A percentile compares a stretch with the other conserved stretches of the same genome.
Evolutionary conservation across 2,888 invertebrate species (phyloP).

Genomic region (Neocrepidodera transversa): DNA sequence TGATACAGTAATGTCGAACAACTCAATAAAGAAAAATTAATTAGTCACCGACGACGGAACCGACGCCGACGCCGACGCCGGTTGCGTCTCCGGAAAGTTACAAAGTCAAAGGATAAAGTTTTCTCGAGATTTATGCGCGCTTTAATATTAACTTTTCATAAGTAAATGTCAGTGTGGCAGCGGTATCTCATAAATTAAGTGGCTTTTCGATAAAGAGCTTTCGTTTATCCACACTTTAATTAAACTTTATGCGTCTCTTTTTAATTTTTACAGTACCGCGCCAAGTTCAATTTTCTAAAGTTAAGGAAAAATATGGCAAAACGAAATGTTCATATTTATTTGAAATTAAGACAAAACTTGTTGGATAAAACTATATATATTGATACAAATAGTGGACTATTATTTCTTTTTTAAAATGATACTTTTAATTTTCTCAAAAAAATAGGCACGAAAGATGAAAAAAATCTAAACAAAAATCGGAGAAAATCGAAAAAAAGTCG

Average conservation of each 20-base stretch:
- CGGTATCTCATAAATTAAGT: conserved; percentile 39
- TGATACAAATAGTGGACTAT: too few species aligned
- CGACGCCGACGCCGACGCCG: background rate
- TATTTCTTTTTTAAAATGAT: too few species aligned
- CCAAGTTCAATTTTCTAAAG: too few species aligned
- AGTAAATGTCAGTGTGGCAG: conserved; percentile 32
- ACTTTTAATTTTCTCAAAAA: too few species aligned
- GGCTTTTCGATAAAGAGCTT: conserved; percentile 40
- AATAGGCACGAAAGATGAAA: too few species aligned
- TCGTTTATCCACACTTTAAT: conserved; percentile 39
- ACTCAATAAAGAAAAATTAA: conserved; percentile 11
- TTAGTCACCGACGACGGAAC: background rate
- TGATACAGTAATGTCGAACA: background rate
- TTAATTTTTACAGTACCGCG: background rate
- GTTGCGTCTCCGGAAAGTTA: background rate
- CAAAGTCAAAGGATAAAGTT: conserved; percentile 32
- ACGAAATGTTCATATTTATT: too few species aligned
- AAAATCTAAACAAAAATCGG: too few species aligned
- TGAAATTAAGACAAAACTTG: too few species aligned
- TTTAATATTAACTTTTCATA: conserved; percentile 37
- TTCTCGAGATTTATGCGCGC: conserved; percentile 22
- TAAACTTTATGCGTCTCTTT: conserved; percentile 30
- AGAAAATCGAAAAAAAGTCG: too few species aligned
- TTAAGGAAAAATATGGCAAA: too few species aligned
- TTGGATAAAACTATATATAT: too few species aligned